Conservation (phyloP, 2,888 invertebrate genomes). For the Pollenia amentaria region DNA sequence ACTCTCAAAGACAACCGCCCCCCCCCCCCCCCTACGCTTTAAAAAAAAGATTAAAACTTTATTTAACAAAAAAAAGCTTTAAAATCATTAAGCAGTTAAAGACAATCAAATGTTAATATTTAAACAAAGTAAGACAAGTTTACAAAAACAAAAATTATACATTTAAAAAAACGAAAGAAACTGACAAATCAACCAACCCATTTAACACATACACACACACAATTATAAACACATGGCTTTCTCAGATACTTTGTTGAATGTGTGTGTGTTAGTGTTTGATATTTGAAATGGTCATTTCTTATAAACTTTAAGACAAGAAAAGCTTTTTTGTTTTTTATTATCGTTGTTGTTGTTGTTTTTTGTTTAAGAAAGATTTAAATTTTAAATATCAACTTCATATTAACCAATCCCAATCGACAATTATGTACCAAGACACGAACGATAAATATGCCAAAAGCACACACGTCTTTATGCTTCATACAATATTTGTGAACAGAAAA, state of each 20-base stretch:
- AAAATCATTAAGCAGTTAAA: slow-evolving; percentile 54
- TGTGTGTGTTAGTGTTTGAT: slow-evolving; percentile 11
- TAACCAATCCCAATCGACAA: slow-evolving; percentile 72
- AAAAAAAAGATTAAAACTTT: slow-evolving; percentile 40
- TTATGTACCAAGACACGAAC: slow-evolving; percentile 49
- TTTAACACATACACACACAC: slow-evolving; percentile 40
- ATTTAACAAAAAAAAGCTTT: slow-evolving; percentile 42
- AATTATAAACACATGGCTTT: neutral
- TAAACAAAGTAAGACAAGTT: slow-evolving; percentile 43
- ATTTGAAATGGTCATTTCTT: slow-evolving; percentile 69
- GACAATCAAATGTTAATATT: slow-evolving; percentile 44
- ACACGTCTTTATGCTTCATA: slow-evolving; percentile 15
- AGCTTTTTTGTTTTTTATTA: slow-evolving; percentile 35
- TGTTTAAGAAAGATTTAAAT: slow-evolving; percentile 60
- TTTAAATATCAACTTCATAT: slow-evolving; percentile 58
- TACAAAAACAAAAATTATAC: slow-evolving; percentile 12
- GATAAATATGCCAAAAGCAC: slow-evolving; percentile 21
- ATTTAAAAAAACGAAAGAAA: slow-evolving; percentile 15
- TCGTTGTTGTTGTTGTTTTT: slow-evolving; percentile 26
- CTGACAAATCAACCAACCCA: slow-evolving; percentile 66
- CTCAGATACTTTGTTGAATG: slow-evolving; percentile 2
- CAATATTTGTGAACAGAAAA: slow-evolving; percentile 20
- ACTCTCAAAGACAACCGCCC: slow-evolving; percentile 43
- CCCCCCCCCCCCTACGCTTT: slow-evolving; percentile 57
- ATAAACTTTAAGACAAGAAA: slow-evolving; percentile 60